Evolutionary conservation across 2,797 vertebrate genomes (phyloP).

Genomic region (Thalassophryne amazonica): DNA sequence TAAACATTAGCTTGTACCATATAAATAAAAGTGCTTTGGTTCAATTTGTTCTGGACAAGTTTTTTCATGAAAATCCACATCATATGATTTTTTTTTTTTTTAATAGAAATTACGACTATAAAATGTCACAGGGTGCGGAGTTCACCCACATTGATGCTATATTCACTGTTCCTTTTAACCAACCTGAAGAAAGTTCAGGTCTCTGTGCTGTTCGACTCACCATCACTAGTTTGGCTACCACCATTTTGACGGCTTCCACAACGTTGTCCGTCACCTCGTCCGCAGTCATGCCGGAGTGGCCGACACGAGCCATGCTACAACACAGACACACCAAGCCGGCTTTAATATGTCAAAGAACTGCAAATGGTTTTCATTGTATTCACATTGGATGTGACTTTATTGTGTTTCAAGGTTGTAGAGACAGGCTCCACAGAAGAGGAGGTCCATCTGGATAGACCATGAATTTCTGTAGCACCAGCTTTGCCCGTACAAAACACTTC

Average conservation of each 20-base stretch:
- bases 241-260: slow-evolving; percentile 63
- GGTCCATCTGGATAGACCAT: slow-evolving; percentile 69
- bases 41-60: no score
- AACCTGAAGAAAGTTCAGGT: neutral
- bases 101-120: no score
- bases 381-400: neutral
- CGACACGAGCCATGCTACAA: slow-evolving; percentile 83
- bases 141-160: no score
- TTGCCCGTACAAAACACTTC: slow-evolving; percentile 47
- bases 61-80: no score
- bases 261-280: slow-evolving; percentile 84
- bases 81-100: no score
- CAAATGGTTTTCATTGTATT: neutral
- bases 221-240: slow-evolving; percentile 77
- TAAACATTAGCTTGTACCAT: no score
- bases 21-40: no score
- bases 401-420: slow-evolving; percentile 76
- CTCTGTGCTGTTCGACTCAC: slow-evolving; percentile 62
- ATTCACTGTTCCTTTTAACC: no score
- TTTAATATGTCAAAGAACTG: no score
- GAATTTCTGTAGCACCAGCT: slow-evolving; percentile 62
- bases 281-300: slow-evolving; percentile 83
- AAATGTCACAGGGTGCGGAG: no score
- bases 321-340: no score
- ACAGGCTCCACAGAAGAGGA: slow-evolving; percentile 56